These are phyloP conservation scores for Ophonus ardosiacus DNA, from an alignment of 2,888 invertebrate species.

Conservation along the genomic window DNA sequence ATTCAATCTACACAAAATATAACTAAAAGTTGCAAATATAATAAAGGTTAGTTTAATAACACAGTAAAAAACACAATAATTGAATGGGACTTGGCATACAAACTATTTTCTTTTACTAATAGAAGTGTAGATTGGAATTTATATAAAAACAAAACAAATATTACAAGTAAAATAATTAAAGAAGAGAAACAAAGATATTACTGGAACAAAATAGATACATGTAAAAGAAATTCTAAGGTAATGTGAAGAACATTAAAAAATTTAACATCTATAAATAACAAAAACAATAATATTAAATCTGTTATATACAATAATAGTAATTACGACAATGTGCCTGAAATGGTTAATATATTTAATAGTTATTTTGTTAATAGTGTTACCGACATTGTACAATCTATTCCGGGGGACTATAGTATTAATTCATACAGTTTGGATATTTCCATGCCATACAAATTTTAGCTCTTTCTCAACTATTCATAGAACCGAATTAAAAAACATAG, in stretches of 20 bases:
- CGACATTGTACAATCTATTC: too few relatives aligned
- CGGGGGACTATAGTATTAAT: too few relatives aligned
- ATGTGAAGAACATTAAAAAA: too few relatives aligned
- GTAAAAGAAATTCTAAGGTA: too few relatives aligned
- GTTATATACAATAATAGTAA: too few relatives aligned
- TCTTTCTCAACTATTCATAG: background rate
- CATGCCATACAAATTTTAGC: background rate
- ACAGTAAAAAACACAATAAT: background rate
- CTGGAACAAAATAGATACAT: constrained; percentile 3
- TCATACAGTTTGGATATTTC: too few relatives aligned
- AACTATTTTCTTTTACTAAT: background rate
- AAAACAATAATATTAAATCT: too few relatives aligned
- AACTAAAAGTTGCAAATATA: too few relatives aligned
- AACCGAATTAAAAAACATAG: background rate
- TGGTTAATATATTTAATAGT: too few relatives aligned
- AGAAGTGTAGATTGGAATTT: background rate
- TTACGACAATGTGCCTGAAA: too few relatives aligned
- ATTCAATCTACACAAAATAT: background rate
- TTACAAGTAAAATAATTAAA: background rate
- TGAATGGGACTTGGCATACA: background rate
- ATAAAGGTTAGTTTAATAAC: constrained; percentile 10
- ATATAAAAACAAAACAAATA: background rate
- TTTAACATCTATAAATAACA: too few relatives aligned
- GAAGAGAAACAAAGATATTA: background rate
- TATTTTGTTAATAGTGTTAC: too few relatives aligned